Evolutionary conservation across 2,888 invertebrate genomes (phyloP).

Genomic region (Magallana nippona): DNA sequence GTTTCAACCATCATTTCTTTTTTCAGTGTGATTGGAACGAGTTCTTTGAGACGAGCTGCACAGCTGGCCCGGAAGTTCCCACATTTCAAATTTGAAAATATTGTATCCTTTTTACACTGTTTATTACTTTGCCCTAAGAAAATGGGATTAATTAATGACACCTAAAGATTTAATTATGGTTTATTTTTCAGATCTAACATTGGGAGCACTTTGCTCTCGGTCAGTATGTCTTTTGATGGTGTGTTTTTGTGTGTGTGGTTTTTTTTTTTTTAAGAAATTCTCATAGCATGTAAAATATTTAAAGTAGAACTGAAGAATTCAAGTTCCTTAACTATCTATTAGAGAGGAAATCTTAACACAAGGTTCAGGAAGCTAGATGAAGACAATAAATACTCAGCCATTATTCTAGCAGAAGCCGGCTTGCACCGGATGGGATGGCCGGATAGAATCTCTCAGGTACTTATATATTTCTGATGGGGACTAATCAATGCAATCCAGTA

Average conservation of each 20-base stretch:
- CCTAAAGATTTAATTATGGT: too few species aligned
- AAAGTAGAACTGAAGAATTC: too few species aligned
- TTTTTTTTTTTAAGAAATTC: too few species aligned
- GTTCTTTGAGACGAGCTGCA: slow-evolving; percentile 93
- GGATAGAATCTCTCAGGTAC: slow-evolving; percentile 88
- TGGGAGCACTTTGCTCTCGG: too few species aligned
- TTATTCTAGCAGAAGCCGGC: slow-evolving; percentile 94
- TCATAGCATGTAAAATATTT: neutral
- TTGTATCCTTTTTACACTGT: slow-evolving; percentile 81
- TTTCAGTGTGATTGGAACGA: slow-evolving; percentile 86
- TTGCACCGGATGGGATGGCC: slow-evolving; percentile 93
- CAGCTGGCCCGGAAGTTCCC: slow-evolving; percentile 91
- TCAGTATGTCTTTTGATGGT: too few species aligned
- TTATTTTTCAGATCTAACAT: neutral
- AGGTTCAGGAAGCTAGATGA: slow-evolving; percentile 91
- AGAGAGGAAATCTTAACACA: slow-evolving; percentile 95
- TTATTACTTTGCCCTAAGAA: neutral
- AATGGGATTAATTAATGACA: neutral
- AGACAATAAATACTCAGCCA: slow-evolving; percentile 84
- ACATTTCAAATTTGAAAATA: slow-evolving; percentile 86
- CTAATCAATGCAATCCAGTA: neutral
- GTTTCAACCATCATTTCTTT: too few species aligned
- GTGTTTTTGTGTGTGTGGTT: too few species aligned
- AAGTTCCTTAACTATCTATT: neutral
- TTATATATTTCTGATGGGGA: neutral